Conservation (phyloP, 2,888 invertebrate species). For the Alsophila aescularia region DNA sequence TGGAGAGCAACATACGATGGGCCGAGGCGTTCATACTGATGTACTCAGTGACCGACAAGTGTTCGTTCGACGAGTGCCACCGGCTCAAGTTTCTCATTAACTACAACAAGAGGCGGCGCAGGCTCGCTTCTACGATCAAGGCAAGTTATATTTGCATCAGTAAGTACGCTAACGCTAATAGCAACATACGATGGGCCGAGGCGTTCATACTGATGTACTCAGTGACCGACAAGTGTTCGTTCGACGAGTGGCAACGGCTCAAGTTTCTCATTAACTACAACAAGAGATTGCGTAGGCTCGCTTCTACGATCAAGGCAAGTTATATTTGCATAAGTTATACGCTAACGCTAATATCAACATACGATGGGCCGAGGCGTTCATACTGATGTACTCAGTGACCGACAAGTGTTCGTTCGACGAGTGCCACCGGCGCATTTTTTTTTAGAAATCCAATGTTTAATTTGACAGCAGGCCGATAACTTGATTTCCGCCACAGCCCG, state of each 20-base stretch:
- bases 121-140: conserved; percentile 86
- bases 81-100: conserved; percentile 92
- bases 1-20: conserved; percentile 93
- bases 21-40: conserved; percentile 94
- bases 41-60: conserved; percentile 95
- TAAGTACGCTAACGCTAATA: conserved; percentile 44
- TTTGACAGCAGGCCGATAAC: too few species aligned
- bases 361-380: conserved; percentile 94
- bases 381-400: conserved; percentile 94
- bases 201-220: conserved; percentile 94
- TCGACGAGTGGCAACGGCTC: conserved; percentile 92
- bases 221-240: conserved; percentile 94
- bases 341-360: conserved; percentile 88
- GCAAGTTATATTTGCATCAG: conserved; percentile 56
- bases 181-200: conserved; percentile 94
- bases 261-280: conserved; percentile 93
- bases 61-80: conserved; percentile 94
- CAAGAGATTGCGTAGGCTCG: conserved; percentile 87
- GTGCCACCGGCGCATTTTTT: conserved; percentile 91
- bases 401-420: conserved; percentile 96
- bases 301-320: conserved; percentile 84
- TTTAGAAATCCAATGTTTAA: too few species aligned
- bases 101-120: conserved; percentile 89
- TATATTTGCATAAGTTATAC: not conserved
- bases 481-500: too few species aligned